Evolutionary conservation across 2,888 invertebrate genomes (phyloP).

Genomic region (Anagyrus pseudococci): DNA sequence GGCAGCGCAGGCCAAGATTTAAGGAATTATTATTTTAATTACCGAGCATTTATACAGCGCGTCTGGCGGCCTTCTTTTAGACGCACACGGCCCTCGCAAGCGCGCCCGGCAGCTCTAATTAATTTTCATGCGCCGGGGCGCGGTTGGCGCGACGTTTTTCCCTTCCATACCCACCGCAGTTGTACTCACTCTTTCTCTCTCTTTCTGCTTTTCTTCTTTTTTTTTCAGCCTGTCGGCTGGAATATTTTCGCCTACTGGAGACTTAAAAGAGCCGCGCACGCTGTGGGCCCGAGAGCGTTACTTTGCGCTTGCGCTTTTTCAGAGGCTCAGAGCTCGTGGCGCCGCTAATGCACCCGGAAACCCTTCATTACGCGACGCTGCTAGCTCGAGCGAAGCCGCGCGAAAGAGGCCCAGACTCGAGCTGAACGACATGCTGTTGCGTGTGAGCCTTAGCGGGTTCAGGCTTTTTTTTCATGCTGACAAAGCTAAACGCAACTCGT

Average conservation of each 20-base stretch:
- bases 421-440: too few species aligned
- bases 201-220: slow-evolving; percentile 1
- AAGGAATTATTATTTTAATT: slow-evolving; percentile 39
- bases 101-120: slow-evolving; percentile 28
- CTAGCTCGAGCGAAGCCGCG: background rate
- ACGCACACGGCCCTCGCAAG: slow-evolving; percentile 8
- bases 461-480: too few species aligned
- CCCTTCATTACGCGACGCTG: slow-evolving; percentile 20
- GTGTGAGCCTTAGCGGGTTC: too few species aligned
- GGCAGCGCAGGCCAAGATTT: background rate
- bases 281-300: background rate
- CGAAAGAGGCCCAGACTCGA: too few species aligned
- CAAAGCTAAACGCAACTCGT: too few species aligned
- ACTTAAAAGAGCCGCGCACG: slow-evolving; percentile 1
- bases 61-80: slow-evolving; percentile 20
- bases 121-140: slow-evolving; percentile 28
- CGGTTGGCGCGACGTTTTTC: background rate
- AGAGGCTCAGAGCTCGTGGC: background rate
- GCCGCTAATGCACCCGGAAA: background rate
- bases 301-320: background rate
- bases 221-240: background rate
- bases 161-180: too few species aligned
- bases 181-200: too few species aligned
- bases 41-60: slow-evolving; percentile 19
- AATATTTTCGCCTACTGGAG: slow-evolving; percentile 31